A percentile compares a stretch with the other conserved stretches of the same genome.
Conservation (phyloP, 2,797 vertebrate genomes). For the Toxotes lorentzi region DNA sequence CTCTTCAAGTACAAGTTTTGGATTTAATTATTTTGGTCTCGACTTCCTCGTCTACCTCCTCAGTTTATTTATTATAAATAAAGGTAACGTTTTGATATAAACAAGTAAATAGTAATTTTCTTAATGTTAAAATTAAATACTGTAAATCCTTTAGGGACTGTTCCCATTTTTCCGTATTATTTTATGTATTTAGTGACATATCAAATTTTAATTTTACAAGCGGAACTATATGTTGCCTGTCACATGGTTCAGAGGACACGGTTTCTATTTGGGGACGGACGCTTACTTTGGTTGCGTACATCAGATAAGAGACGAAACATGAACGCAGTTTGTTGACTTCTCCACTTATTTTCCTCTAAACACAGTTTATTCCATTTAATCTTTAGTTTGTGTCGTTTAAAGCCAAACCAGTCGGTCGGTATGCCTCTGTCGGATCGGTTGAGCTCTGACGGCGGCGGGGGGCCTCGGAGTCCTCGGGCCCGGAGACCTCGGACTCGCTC, state of each 20-base stretch:
- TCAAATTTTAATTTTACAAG: neutral
- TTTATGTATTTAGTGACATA: neutral
- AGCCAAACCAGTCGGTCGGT: neutral
- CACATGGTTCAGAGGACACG: neutral
- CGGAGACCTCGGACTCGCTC: conserved; percentile 79
- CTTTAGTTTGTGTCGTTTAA: neutral
- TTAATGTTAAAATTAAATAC: too few relatives aligned
- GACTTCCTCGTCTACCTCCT: too few relatives aligned
- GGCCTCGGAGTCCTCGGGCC: conserved; percentile 67
- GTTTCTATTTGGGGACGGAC: conserved; percentile 34
- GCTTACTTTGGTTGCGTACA: neutral
- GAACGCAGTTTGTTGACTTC: neutral
- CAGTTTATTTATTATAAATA: too few relatives aligned
- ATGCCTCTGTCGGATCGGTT: conserved; percentile 79
- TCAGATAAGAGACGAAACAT: neutral
- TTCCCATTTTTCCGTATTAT: too few relatives aligned
- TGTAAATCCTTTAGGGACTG: too few relatives aligned
- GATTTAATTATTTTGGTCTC: too few relatives aligned
- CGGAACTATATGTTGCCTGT: conserved; percentile 22
- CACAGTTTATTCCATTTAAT: fast-evolving
- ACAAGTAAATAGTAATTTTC: too few relatives aligned
- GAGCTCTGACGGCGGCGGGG: conserved; percentile 59
- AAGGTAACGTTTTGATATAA: too few relatives aligned
- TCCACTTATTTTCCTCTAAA: fast-evolving
- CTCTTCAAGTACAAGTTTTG: too few relatives aligned